Evolutionary conservation across 2,113 vertebrate genomes (phyloP).

Genomic region (Pantherophis guttatus): DNA sequence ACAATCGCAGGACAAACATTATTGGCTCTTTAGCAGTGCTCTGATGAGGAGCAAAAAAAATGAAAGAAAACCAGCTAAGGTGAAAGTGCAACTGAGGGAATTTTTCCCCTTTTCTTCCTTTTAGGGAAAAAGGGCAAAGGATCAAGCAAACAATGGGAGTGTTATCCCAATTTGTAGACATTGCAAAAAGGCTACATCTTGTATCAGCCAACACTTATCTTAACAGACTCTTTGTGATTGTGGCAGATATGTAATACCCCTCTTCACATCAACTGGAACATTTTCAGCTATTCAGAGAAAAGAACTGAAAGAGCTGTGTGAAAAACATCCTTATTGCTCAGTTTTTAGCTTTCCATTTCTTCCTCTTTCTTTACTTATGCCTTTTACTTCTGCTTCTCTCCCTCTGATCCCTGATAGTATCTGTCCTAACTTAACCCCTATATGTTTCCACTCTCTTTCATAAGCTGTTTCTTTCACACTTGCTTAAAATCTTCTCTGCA

Average conservation of each 20-base stretch:
- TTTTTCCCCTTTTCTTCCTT: background rate
- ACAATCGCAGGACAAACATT: background rate
- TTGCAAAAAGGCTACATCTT: slow-evolving; percentile 12
- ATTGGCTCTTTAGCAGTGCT: background rate
- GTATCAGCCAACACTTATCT: slow-evolving; percentile 19
- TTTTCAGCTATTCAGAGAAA: slow-evolving; percentile 50
- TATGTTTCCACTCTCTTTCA: background rate
- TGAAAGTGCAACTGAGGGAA: background rate
- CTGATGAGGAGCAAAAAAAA: background rate
- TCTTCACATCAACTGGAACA: slow-evolving; percentile 39
- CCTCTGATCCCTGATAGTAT: slow-evolving; percentile 8
- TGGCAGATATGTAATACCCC: slow-evolving; percentile 43
- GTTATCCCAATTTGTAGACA: slow-evolving; percentile 18
- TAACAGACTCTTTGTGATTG: slow-evolving; percentile 44
- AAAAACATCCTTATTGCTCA: slow-evolving; percentile 33
- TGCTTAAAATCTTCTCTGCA: slow-evolving; percentile 5
- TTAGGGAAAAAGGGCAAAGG: background rate
- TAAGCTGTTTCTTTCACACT: slow-evolving; percentile 18
- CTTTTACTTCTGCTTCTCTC: slow-evolving; percentile 30
- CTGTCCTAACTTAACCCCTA: slow-evolving; percentile 44
- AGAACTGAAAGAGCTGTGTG: slow-evolving; percentile 44
- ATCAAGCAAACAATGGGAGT: slow-evolving; percentile 33
- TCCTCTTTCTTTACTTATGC: slow-evolving; percentile 41
- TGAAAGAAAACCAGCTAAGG: background rate
- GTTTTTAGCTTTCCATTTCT: slow-evolving; percentile 35